Evolutionary conservation across 2,888 invertebrate species (phyloP), one percentile per base, ranked within the genome.

Genomic region (Iphiclides podalirius): DNA sequence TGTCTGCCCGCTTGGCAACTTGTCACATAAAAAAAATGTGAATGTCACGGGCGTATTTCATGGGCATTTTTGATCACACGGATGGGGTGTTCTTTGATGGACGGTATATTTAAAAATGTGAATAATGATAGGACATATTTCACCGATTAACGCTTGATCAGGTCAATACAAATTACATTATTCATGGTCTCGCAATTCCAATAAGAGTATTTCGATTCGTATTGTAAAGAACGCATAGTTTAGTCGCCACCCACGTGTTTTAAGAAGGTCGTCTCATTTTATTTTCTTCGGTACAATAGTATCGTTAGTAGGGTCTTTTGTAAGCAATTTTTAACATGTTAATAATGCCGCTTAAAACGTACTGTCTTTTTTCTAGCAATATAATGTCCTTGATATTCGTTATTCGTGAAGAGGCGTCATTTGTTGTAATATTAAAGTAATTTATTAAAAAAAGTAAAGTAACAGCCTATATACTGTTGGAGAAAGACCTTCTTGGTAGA

Each of bases 181-280:
- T 65, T 65, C 59, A 64, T 59, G 56, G 60, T 61, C 62, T 64
- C 63, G 11, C 61, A 66, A 67, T 61, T 64, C 63, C 61, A 66
- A 67, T 67, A 70, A 69, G 69, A 75, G 56, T 59, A 67, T 47
- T 48, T 53, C 17, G 53, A 47, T 39, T 52, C 52, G 52, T 55
- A 39, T 52, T 51, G 41, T 36, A 40, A 51, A 40, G 43, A 44
- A 44, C 47, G n/a, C 34, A 50, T 43, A 42, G 15, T 38, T 46
- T 35, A 36, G 47, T 58, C 28, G 53, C 58, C 58, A 52, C 58
- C 55, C 58, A 58, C 52, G 54, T 46, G 26, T 37, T 47, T 37
- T 17, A 23, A 16, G 17, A 16, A 11, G 31, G 4, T 31, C 36
- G 11, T 38, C n/a, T 47, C 57, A 60, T 45, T 51, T 52, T 49